A percentile compares a stretch with the other conserved stretches of the same genome.
Evolutionary conservation across 1,140 invertebrate species (phyloP).

Genomic region (Tetraneura akinire): DNA sequence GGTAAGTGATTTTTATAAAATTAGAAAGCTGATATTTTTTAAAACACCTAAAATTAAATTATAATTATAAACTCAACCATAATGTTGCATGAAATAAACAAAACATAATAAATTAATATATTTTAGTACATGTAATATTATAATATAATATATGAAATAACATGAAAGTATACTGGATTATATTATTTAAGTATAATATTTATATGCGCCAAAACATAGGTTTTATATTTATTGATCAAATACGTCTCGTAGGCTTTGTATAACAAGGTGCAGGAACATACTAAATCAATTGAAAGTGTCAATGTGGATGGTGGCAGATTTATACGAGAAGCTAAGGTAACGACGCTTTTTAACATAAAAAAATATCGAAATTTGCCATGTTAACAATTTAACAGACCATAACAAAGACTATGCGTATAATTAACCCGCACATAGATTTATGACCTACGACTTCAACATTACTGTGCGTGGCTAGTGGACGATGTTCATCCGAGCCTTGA

Average conservation of each 20-base stretch:
- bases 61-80: not conserved
- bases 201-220: not conserved
- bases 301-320: conserved; percentile 92
- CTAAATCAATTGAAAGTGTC: conserved; percentile 90
- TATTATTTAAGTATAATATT: not conserved
- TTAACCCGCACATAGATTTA: conserved; percentile 71
- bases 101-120: conserved; percentile 34
- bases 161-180: not conserved
- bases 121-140: too few species aligned
- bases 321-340: conserved; percentile 97
- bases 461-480: conserved; percentile 83
- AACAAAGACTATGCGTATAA: conserved; percentile 45
- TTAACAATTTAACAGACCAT: conserved; percentile 60
- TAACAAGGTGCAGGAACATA: conserved; percentile 85
- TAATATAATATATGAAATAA: not conserved
- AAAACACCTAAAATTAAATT: not conserved
- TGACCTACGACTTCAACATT: conserved; percentile 82
- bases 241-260: conserved; percentile 76
- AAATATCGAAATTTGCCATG: conserved; percentile 51
- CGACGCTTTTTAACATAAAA: conserved; percentile 53
- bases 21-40: conserved; percentile 6
- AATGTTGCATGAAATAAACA: conserved; percentile 27
- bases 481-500: conserved; percentile 83
- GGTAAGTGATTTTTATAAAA: conserved; percentile 62
- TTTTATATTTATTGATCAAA: conserved; percentile 34